Evolutionary conservation across 2,888 invertebrate species (phyloP).

Genomic region (Gymnocheta viridis): DNA sequence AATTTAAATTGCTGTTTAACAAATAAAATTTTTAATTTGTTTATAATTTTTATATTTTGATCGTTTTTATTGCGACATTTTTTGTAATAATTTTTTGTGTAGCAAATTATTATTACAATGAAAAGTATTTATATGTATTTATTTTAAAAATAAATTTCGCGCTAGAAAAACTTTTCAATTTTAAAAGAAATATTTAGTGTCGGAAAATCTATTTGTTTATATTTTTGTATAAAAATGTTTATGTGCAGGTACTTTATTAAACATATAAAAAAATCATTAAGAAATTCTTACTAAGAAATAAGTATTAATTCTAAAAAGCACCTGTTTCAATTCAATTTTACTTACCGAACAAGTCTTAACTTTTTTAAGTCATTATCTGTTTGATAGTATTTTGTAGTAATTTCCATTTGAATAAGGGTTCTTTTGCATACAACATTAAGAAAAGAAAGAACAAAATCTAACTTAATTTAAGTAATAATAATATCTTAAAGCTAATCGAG

Average conservation of each 20-base stretch:
- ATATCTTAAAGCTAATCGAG: conserved; percentile 67
- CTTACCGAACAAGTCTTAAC: conserved; percentile 31
- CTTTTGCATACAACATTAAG: conserved; percentile 27
- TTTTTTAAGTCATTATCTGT: conserved; percentile 32
- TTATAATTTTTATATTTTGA: no score
- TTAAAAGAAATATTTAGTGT: no score
- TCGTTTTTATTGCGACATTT: no score
- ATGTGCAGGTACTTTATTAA: background rate
- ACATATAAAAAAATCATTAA: background rate
- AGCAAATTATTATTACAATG: no score
- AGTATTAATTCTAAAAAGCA: conserved; percentile 37
- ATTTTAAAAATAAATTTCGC: no score
- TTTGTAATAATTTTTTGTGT: no score
- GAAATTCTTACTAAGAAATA: background rate
- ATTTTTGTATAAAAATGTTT: background rate
- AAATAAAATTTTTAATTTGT: no score
- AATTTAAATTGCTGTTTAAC: no score
- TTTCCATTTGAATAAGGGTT: conserved; percentile 43
- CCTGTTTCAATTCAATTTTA: conserved; percentile 56
- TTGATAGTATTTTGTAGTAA: conserved; percentile 28
- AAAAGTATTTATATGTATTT: no score
- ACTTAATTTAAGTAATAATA: conserved; percentile 65
- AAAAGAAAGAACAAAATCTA: conserved; percentile 22
- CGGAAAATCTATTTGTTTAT: background rate
- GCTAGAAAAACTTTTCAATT: no score